Evolutionary conservation across 2,797 vertebrate species (phyloP), one percentile per base, ranked within the genome.

Genomic region (Glyptemys insculpta): DNA sequence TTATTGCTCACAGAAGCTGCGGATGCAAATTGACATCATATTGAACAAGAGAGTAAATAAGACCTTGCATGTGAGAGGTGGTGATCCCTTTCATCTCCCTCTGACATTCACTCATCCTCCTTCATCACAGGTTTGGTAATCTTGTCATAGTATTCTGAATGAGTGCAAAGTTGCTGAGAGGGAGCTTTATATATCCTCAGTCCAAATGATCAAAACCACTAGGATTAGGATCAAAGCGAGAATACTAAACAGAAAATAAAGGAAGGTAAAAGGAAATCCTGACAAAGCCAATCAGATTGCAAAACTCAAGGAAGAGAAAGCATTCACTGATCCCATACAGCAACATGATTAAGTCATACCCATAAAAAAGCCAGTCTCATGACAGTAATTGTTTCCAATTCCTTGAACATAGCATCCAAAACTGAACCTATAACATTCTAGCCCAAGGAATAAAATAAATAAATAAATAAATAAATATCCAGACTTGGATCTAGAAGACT

Each of bases 131-230:
- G 81, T 95, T 93, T 23, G 83, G 3, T 2, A 19, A 72, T 8
- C 5, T 89, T 92, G 86, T 92, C 9, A n/a, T 83, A 81, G 80
- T 53, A 86, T 49, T 23, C n/a, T 80, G 91, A 92, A 87, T 81
- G 91, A 83, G 85, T 44, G 1, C 2, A 27, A 89, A 68, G 12
- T 8, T 72, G 8, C 65, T 59, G 93, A 87, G 92, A 87, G 65
- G 21, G 85, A 41, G 14, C 8, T 7, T 49, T 76, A 76, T 25
- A 76, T 47, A 44, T 47, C 25, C 21, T 90, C 81, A 86, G 12
- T 65, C 59, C 47, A 72, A 72, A 78, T 78, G 44, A 31, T 78
- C 14, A 78, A 44, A 78, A 29, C 44, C 44, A 78, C 29, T 27
- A 47, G 74, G 27, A 78, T 18, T 5, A 21, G 37, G 37, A 49